These are phyloP conservation scores for Uropsilus gracilis DNA, from an alignment of 2,113 vertebrate genomes.

Conservation along the genomic window DNA sequence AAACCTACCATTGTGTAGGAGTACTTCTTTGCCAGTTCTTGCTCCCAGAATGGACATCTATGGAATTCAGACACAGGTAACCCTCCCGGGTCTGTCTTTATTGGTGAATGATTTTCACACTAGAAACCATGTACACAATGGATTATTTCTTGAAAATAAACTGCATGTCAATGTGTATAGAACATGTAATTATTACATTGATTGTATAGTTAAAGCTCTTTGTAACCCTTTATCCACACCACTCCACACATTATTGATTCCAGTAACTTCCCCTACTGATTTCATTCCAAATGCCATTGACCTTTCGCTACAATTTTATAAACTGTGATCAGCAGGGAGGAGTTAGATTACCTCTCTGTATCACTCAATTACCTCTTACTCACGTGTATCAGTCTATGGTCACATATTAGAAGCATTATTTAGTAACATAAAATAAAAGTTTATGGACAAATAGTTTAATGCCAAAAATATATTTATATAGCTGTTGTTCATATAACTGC, in stretches of 20 bases:
- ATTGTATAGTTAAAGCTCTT: background rate
- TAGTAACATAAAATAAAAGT: background rate
- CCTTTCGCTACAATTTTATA: background rate
- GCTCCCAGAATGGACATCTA: slow-evolving; percentile 79
- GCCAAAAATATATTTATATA: background rate
- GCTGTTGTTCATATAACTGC: background rate
- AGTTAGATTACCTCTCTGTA: too few relatives aligned
- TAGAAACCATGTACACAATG: slow-evolving; percentile 65
- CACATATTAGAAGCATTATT: background rate
- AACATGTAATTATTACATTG: slow-evolving; percentile 22
- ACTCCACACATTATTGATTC: background rate
- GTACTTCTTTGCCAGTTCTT: slow-evolving; percentile 78
- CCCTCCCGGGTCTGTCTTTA: slow-evolving; percentile 58
- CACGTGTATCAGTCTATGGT: background rate
- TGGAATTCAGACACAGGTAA: slow-evolving; percentile 74
- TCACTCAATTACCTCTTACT: background rate
- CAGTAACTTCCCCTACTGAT: background rate
- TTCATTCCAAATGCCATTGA: background rate
- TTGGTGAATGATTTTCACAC: slow-evolving; percentile 65
- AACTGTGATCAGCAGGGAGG: background rate
- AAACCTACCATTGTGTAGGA: slow-evolving; percentile 74
- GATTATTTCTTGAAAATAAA: slow-evolving; percentile 36
- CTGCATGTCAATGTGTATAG: background rate
- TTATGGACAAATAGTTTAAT: background rate
- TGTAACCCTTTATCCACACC: background rate